Conservation (phyloP, 2,797 vertebrate species). For the Meriones psammophilus region DNA sequence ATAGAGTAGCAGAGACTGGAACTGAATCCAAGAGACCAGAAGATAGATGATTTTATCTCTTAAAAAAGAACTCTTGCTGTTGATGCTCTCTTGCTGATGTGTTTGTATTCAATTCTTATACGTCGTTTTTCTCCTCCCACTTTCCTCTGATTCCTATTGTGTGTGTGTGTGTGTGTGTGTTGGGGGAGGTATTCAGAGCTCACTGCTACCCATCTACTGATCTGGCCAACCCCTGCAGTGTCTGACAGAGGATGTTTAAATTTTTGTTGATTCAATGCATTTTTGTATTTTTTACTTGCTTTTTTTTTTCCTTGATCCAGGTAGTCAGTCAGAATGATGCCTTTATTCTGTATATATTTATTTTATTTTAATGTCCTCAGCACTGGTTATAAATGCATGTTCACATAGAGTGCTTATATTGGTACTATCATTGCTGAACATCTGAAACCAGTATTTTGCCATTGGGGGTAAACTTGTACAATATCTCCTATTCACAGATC, state of each 20-base stretch:
- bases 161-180: too few species aligned
- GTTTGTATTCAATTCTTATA: background rate
- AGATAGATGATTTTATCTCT: background rate
- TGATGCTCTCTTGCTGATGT: background rate
- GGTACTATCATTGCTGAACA: background rate
- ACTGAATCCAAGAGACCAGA: background rate
- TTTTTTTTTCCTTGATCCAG: background rate
- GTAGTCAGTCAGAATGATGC: background rate
- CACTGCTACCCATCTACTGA: background rate
- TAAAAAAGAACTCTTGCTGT: background rate
- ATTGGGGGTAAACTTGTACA: background rate
- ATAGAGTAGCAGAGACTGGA: background rate
- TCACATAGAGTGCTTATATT: background rate
- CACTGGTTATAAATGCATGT: background rate
- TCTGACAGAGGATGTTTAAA: background rate
- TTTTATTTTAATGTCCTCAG: background rate
- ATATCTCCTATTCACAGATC: slow-evolving; percentile 45
- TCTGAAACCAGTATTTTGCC: background rate
- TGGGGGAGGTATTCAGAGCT: background rate
- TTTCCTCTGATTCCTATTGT: background rate
- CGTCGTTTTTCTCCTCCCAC: background rate
- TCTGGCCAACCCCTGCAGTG: background rate
- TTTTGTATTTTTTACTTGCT: background rate
- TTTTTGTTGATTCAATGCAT: background rate
- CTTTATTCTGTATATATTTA: background rate